Conservation (phyloP, 1,140 invertebrate species). For the Batillaria attramentaria region DNA sequence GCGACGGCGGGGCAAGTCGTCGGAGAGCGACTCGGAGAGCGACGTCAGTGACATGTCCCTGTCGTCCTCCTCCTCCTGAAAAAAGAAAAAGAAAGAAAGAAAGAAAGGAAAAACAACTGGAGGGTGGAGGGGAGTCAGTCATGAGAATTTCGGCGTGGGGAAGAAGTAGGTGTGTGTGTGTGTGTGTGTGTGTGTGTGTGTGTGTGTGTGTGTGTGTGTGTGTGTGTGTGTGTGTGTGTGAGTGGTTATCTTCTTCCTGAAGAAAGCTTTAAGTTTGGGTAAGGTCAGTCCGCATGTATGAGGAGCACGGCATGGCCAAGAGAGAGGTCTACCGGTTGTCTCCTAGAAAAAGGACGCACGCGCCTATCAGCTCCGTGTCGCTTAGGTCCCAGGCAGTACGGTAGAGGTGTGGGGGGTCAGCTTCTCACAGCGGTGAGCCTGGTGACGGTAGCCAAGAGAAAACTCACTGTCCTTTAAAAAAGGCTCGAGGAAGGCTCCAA, state of each 20-base stretch:
- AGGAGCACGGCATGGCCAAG: too few relatives aligned
- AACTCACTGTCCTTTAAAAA: too few relatives aligned
- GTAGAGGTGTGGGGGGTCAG: background rate
- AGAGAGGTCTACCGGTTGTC: too few relatives aligned
- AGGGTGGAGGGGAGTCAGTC: too few relatives aligned
- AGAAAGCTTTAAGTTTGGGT: background rate
- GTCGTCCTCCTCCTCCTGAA: too few relatives aligned
- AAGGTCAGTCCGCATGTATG: background rate
- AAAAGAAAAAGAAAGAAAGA: too few relatives aligned
- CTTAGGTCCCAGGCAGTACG: background rate
- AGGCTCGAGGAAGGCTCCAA: too few relatives aligned
- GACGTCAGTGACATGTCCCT: too few relatives aligned
- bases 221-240: slow-evolving; percentile 2
- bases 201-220: background rate
- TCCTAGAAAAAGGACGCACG: background rate
- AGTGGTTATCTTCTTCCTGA: background rate
- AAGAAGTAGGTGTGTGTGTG: background rate
- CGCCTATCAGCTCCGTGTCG: background rate
- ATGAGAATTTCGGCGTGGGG: background rate
- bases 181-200: slow-evolving; percentile 2
- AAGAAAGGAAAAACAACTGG: too few relatives aligned
- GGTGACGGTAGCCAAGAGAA: too few relatives aligned
- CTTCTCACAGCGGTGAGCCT: too few relatives aligned
- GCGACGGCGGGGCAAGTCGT: background rate
- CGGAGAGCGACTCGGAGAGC: background rate